Evolutionary conservation across 2,888 invertebrate species (phyloP).

Genomic region (Caenorhabditis sulstoni): DNA sequence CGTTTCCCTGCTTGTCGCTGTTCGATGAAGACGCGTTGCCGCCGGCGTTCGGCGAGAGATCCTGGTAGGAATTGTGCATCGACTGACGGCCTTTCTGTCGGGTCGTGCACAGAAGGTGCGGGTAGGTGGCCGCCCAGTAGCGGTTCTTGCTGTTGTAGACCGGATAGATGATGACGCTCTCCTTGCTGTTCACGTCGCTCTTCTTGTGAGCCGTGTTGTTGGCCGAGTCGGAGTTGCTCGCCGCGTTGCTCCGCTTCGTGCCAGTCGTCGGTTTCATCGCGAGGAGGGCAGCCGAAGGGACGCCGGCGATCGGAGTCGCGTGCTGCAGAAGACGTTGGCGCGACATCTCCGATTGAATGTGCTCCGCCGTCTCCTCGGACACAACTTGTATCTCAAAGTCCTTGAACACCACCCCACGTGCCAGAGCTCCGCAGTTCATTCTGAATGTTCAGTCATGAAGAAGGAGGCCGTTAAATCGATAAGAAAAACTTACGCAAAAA

Average conservation of each 20-base stretch:
- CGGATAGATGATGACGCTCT: slow-evolving; percentile 75
- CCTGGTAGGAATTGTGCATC: slow-evolving; percentile 74
- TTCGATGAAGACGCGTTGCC: slow-evolving; percentile 16
- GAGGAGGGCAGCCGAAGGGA: slow-evolving; percentile 74
- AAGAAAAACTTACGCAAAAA: slow-evolving; percentile 68
- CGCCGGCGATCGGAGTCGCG: slow-evolving; percentile 70
- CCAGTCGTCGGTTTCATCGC: slow-evolving; percentile 80
- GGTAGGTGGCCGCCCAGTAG: slow-evolving; percentile 79
- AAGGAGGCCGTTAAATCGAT: neutral
- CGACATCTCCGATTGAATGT: slow-evolving; percentile 78
- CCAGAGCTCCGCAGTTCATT: slow-evolving; percentile 78
- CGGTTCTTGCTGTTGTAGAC: slow-evolving; percentile 74
- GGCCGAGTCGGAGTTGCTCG: slow-evolving; percentile 66
- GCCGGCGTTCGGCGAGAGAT: slow-evolving; percentile 69
- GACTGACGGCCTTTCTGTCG: slow-evolving; percentile 77
- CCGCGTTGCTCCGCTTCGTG: slow-evolving; percentile 74
- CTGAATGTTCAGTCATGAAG: slow-evolving; percentile 36
- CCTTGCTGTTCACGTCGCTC: slow-evolving; percentile 79
- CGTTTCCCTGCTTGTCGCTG: slow-evolving; percentile 67
- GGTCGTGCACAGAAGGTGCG: slow-evolving; percentile 79
- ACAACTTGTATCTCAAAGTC: slow-evolving; percentile 79
- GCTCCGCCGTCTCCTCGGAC: slow-evolving; percentile 78
- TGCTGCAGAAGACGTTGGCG: slow-evolving; percentile 76
- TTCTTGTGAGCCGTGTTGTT: slow-evolving; percentile 79
- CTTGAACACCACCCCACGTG: slow-evolving; percentile 78